Base-by-base conservation (phyloP, 2,888 invertebrate species). In the Galeopsomyia nigrocyanea region DNA sequence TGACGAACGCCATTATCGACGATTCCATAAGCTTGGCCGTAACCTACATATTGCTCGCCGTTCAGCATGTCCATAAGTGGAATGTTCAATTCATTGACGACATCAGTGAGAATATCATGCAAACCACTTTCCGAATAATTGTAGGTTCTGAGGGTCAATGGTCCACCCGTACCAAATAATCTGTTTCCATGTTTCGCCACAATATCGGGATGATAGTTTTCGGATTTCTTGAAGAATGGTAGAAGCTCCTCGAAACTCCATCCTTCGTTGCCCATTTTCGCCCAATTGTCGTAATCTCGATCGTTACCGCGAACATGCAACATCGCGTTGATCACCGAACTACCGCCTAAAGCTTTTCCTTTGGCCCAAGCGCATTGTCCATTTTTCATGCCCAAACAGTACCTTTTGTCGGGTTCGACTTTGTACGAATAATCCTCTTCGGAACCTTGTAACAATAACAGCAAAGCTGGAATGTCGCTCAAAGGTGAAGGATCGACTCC, bases 261-360 rank as follows among this genome's bases (percentile, higher is more conserved):
- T 0, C 90, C 91, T 0, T 81, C 73, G 78, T 91, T 92, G 0
- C 93, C 93, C 50, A 87, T 79, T 0, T 81, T 79, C 10, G 88
- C 87, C 93, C 93, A 93, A 0, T 85, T 80, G 79, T 93, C 90
- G 79, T 89, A 93, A 81, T 93, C 93, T 3, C 81, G 80, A 5
- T 89, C 88, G 83, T 91, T 90, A 0, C 93, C 93, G 5, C 90
- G 87, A 0, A 91, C 81, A 80, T 93, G 91, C 0, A 92, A 70
- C 91, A 93, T 91, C 14, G 88, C 90, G 82, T 93, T 93, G 2
- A 92, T 87, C 0, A 88, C 87, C 16, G 91, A 90, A 1, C 89
- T 88, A 0, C 93, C 94, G 0, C 94, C 94, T 19, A 91, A 84
- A 16, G 89, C 89, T 80, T 92, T 91, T 0, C 91, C 91, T 21